Base-by-base conservation (phyloP, 2,113 vertebrate genomes). In the Pelecanus crispus region DNA sequence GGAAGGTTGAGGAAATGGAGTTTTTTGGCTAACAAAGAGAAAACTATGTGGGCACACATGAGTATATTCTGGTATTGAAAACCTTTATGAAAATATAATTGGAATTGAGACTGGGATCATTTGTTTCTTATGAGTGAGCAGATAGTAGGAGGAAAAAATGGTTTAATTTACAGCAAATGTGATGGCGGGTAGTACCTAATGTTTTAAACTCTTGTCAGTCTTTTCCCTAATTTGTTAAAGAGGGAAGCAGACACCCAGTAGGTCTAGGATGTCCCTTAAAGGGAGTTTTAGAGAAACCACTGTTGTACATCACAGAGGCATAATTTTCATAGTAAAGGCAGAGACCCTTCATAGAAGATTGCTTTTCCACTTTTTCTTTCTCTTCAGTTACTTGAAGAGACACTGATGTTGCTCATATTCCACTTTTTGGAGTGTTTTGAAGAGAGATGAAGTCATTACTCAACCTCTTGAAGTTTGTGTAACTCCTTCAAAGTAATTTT, bases 401-500 rank as follows among this genome's bases (percentile, higher is more conserved):
- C 31, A 22, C 85, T 62, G 50, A 15, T 89, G 55, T 88, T 94
- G 74, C 52, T 92, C 49, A 42, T 88, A 80, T 59, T 96, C 94
- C 25, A 68, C 42, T 88, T 88, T 47, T 53, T 77, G 67, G 45
- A 85, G 77, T 75, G 45, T 96, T 91, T 78, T 86, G 78, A 94
- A 87, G 52, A 93, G 72, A 79, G 66, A 10, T 91, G 45, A 92
- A 94, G 81, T 92, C 50, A 68, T 92, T 92, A 84, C 34, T 91
- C 70, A 95, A 72, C 52, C 29, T 53, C 93, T 81, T 84, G 50
- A 90, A 95, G 81, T 96, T 90, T 93, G 72, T 96, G 80, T 96
- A 97, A 96, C 90, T 81, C 42, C 45, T 94, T 87, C 65, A 85
- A 79, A 82, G 81, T 92, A 72, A 91, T 84, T 94, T 97, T 94